phyloP scores from a whole-genome alignment of 2,113 vertebrate genomes.

The Heloderma charlesbogerti region DNA sequence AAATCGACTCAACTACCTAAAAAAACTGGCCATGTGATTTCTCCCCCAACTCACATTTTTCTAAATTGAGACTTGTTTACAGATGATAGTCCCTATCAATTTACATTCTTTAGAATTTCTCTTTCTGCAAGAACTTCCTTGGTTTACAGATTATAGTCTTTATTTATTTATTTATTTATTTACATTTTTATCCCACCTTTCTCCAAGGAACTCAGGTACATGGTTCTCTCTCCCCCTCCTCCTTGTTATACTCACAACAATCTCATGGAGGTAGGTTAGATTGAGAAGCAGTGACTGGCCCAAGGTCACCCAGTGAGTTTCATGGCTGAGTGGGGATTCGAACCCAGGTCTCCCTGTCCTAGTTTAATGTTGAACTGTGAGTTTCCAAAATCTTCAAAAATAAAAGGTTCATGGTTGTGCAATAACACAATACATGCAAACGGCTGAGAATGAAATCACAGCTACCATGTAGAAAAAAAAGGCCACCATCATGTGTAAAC shows the following conservation, averaged over 20 bases:
- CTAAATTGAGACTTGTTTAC: neutral
- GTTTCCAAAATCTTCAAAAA: too few relatives aligned
- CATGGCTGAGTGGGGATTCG: neutral
- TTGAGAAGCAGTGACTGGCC: neutral
- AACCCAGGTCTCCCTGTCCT: too few relatives aligned
- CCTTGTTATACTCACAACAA: neutral
- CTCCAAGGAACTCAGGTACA: neutral
- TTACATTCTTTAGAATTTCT: neutral
- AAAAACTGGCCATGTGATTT: neutral
- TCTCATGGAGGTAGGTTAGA: neutral
- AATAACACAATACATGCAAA: neutral
- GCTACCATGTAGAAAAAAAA: neutral
- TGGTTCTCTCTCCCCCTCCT: neutral
- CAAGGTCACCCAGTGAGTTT: neutral
- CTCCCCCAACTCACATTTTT: neutral
- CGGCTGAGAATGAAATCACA: neutral
- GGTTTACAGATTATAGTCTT: neutral
- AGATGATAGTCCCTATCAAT: too few relatives aligned
- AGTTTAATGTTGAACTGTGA: too few relatives aligned
- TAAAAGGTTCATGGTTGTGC: too few relatives aligned
- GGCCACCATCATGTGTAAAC: neutral
- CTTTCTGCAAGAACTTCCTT: neutral
- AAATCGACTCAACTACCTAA: neutral
- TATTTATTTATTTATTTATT: neutral
- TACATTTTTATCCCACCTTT: neutral